A percentile compares a stretch with the other conserved stretches of the same genome.
Evolutionary conservation across 2,113 vertebrate species (phyloP).

Genomic region (Brienomyrus brachyistius): DNA sequence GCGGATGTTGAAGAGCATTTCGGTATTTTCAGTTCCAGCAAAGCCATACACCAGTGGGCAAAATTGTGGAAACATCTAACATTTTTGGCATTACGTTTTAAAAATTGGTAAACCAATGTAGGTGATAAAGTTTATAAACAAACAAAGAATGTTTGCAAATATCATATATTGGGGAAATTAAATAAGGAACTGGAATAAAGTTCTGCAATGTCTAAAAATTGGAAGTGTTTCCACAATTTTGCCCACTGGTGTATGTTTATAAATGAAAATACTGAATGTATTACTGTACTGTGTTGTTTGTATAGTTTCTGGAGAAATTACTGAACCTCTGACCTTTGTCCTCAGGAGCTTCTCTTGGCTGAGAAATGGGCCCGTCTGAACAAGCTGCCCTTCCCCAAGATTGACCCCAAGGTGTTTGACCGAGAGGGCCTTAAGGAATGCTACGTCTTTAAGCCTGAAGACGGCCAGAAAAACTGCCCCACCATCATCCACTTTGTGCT

Average conservation of each 20-base stretch:
- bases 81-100: neutral
- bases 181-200: no score
- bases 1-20: neutral
- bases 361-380: conserved; percentile 99
- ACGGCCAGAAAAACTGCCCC: conserved; percentile 82
- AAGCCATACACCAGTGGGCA: neutral
- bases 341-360: conserved; percentile 86
- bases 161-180: neutral
- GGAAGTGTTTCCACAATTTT: neutral
- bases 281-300: neutral
- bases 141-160: neutral
- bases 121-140: neutral
- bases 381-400: conserved; percentile 93
- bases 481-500: conserved; percentile 93
- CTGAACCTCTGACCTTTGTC: neutral
- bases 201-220: neutral
- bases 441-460: conserved; percentile 92
- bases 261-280: neutral
- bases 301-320: neutral
- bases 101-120: neutral
- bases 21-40: neutral
- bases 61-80: neutral
- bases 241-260: neutral
- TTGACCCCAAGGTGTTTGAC: conserved; percentile 90
- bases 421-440: conserved; percentile 92